phyloP scores from a whole-genome alignment of 2,113 vertebrate species.

The Protobothrops flavoviridis region DNA sequence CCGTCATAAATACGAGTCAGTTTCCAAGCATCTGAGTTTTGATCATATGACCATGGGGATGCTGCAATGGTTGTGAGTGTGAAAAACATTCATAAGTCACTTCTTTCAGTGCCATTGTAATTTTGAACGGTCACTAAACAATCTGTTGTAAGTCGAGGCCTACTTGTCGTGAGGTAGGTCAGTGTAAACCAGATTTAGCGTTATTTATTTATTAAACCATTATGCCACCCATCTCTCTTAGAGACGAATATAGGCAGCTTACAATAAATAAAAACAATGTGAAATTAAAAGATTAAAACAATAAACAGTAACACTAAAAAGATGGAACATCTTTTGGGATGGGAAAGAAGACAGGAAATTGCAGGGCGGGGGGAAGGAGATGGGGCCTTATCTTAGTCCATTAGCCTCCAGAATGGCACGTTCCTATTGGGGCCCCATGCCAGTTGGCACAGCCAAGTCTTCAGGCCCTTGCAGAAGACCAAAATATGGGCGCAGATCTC shows the following conservation, averaged over 20 bases:
- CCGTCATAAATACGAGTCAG: background rate
- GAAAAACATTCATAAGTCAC: background rate
- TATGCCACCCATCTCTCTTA: background rate
- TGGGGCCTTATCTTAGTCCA: background rate
- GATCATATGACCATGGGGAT: background rate
- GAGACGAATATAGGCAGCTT: background rate
- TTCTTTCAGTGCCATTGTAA: background rate
- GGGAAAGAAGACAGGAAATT: background rate
- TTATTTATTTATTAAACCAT: background rate
- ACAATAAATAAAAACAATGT: background rate
- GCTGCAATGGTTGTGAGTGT: background rate
- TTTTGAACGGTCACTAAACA: background rate
- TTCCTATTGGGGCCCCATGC: too few relatives aligned
- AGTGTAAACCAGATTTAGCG: background rate
- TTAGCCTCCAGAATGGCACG: background rate
- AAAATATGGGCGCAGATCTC: too few relatives aligned
- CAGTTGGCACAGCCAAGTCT: background rate
- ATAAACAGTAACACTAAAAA: background rate
- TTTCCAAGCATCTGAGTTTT: background rate
- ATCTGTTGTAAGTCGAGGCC: background rate
- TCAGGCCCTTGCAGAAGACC: background rate
- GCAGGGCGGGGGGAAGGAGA: background rate
- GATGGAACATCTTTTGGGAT: too few relatives aligned
- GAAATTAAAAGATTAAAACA: background rate
- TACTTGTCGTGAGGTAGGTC: background rate